phyloP scores from a whole-genome alignment of 1,140 invertebrate genomes.

The Stratiolaelaps scimitus region DNA sequence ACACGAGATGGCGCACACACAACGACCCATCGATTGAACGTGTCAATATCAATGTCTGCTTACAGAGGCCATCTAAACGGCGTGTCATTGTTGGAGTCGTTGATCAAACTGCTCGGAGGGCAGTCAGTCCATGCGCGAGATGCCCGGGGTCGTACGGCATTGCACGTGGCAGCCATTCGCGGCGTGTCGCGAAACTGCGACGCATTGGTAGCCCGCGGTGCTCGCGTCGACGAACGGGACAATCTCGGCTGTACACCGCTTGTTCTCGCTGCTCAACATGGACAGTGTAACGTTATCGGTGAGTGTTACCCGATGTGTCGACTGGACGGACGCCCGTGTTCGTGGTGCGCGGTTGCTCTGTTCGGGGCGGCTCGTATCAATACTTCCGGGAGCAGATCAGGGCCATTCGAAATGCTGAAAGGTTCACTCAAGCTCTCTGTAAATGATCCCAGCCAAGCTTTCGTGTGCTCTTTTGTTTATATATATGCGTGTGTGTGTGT shows the following conservation, averaged over 20 bases:
- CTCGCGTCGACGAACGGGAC: slow-evolving; percentile 1
- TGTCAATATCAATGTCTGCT: neutral
- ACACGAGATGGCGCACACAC: too few relatives aligned
- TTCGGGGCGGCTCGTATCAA: too few relatives aligned
- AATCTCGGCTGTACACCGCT: slow-evolving; percentile 15
- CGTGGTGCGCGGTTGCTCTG: too few relatives aligned
- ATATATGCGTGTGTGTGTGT: too few relatives aligned
- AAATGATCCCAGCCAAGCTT: too few relatives aligned
- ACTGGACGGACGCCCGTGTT: too few relatives aligned
- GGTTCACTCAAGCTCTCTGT: too few relatives aligned
- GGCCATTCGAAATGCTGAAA: too few relatives aligned
- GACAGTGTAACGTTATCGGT: slow-evolving; percentile 21
- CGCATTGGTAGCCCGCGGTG: neutral
- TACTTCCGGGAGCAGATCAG: too few relatives aligned
- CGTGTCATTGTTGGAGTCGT: slow-evolving; percentile 6
- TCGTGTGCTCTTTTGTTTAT: too few relatives aligned
- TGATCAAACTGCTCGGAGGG: slow-evolving; percentile 16
- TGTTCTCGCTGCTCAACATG: slow-evolving; percentile 9
- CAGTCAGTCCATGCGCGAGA: slow-evolving; percentile 13
- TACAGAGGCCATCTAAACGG: slow-evolving; percentile 25
- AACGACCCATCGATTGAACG: too few relatives aligned
- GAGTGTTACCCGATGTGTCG: too few relatives aligned
- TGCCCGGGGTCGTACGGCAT: slow-evolving; percentile 1
- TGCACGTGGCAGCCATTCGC: slow-evolving; percentile 12
- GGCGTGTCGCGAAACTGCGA: slow-evolving; percentile 5